Conservation (phyloP, 2,888 invertebrate genomes). For the Pherbina coryleti region DNA sequence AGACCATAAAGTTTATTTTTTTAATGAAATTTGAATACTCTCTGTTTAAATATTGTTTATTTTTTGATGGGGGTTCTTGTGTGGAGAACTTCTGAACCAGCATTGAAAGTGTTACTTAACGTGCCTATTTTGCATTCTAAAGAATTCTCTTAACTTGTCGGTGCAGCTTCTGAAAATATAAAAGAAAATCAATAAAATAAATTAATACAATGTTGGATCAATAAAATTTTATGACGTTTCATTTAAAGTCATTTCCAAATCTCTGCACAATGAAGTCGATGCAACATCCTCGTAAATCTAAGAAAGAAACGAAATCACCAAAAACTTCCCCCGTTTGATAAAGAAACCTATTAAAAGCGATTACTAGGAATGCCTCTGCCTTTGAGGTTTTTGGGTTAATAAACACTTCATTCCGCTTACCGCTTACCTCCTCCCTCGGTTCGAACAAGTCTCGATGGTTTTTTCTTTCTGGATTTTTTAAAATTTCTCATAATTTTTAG, state of each 20-base stretch:
- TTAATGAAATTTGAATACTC: too few relatives aligned
- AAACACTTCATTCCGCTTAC: conserved; percentile 25
- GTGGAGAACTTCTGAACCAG: too few relatives aligned
- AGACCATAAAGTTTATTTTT: too few relatives aligned
- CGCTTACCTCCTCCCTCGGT: not conserved
- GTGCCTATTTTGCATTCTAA: too few relatives aligned
- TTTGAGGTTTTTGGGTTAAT: conserved; percentile 15
- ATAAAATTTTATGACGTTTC: conserved; percentile 31
- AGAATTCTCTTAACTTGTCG: too few relatives aligned
- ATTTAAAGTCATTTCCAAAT: not conserved
- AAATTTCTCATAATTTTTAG: conserved; percentile 24
- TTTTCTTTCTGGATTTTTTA: not conserved
- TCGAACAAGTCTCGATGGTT: not conserved
- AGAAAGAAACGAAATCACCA: not conserved
- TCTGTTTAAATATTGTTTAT: too few relatives aligned
- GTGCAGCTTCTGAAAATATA: not conserved
- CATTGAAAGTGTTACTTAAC: too few relatives aligned
- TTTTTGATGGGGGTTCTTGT: too few relatives aligned
- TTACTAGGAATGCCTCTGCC: not conserved
- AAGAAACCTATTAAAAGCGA: conserved; percentile 10
- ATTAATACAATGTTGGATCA: not conserved
- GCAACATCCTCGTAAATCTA: conserved; percentile 1
- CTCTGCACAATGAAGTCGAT: not conserved
- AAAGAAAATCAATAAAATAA: not conserved
- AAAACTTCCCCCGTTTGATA: not conserved